A percentile compares a stretch with the other conserved stretches of the same genome.
Conservation (phyloP, 2,888 invertebrate genomes). For the Trachelus stipa region DNA sequence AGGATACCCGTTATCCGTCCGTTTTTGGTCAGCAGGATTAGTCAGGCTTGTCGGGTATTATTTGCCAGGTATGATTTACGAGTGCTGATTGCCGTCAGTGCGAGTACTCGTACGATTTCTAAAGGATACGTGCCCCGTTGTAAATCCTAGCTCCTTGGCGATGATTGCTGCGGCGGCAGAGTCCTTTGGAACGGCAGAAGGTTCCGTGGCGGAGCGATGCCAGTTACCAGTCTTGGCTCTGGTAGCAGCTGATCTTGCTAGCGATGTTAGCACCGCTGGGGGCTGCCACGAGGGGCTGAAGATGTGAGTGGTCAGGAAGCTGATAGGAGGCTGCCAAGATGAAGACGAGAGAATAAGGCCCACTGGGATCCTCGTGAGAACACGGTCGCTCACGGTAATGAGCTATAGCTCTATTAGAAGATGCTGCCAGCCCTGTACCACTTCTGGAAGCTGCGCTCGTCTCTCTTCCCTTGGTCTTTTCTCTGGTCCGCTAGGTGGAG, state of each 20-base stretch:
- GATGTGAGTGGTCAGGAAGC: not conserved
- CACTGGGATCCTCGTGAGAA: slow-evolving; percentile 49
- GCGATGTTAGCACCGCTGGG: not conserved
- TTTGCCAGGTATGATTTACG: not conserved
- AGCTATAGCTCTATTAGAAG: slow-evolving; percentile 53
- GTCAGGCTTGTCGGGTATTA: not conserved
- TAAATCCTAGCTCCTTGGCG: too few species aligned
- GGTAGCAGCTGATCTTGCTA: not conserved
- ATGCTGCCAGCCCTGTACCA: not conserved
- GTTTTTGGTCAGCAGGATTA: not conserved
- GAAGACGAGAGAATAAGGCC: slow-evolving; percentile 38
- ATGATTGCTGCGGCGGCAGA: not conserved
- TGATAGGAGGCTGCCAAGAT: slow-evolving; percentile 19
- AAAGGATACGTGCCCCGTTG: not conserved
- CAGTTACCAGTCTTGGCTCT: not conserved
- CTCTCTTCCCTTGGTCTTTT: not conserved
- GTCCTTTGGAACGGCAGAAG: not conserved
- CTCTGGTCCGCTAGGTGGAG: not conserved
- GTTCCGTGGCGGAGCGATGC: not conserved
- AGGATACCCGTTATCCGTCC: not conserved
- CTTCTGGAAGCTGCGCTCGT: not conserved
- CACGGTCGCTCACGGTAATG: slow-evolving; percentile 50
- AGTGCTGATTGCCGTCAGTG: not conserved
- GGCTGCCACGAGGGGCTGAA: not conserved
- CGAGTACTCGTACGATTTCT: not conserved